Percentiles rank a stretch among this genome's conserved stretches.
phyloP scores from a whole-genome alignment of 2,797 vertebrate genomes.

The Oryzias dopingdopingensis region DNA sequence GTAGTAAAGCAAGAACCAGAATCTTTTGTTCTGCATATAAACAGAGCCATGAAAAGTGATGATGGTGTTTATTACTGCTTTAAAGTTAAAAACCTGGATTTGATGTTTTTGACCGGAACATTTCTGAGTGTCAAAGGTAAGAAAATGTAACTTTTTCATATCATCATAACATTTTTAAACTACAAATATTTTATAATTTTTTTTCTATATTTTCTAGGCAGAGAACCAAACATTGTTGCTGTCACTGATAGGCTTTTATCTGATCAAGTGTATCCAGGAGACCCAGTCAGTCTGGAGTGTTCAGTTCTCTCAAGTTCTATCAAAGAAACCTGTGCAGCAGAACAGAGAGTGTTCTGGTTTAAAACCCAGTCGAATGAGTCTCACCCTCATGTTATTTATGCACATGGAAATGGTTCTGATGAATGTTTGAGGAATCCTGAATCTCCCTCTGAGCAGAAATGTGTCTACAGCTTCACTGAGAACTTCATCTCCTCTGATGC shows the following conservation, averaged over 20 bases:
- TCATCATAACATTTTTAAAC: no score
- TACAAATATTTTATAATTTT: not conserved
- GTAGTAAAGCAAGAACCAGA: slow-evolving; percentile 7
- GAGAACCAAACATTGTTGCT: slow-evolving; percentile 5
- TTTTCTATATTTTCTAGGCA: not conserved
- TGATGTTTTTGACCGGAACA: slow-evolving; percentile 11
- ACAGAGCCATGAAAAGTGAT: not conserved
- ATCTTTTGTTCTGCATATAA: slow-evolving; percentile 12
- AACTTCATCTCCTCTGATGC: slow-evolving; percentile 24
- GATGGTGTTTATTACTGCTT: slow-evolving; percentile 32
- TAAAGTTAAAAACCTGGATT: accelerated
- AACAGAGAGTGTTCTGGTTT: slow-evolving; percentile 36
- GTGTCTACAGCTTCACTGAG: slow-evolving; percentile 29
- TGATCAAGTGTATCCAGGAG: slow-evolving; percentile 8
- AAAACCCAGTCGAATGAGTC: slow-evolving; percentile 20
- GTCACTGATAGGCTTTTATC: not conserved
- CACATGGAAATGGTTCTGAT: not conserved
- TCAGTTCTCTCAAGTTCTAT: slow-evolving; percentile 9
- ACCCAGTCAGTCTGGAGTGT: slow-evolving; percentile 26
- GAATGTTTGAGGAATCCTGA: slow-evolving; percentile 18
- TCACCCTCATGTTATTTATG: slow-evolving; percentile 24
- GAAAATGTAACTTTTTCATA: accelerated
- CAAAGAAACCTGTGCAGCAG: slow-evolving; percentile 24
- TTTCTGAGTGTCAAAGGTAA: slow-evolving; percentile 35
- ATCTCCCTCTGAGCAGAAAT: slow-evolving; percentile 9